Evolutionary conservation across 1,140 invertebrate species (phyloP).

Genomic region (Trichogramma pretiosum): DNA sequence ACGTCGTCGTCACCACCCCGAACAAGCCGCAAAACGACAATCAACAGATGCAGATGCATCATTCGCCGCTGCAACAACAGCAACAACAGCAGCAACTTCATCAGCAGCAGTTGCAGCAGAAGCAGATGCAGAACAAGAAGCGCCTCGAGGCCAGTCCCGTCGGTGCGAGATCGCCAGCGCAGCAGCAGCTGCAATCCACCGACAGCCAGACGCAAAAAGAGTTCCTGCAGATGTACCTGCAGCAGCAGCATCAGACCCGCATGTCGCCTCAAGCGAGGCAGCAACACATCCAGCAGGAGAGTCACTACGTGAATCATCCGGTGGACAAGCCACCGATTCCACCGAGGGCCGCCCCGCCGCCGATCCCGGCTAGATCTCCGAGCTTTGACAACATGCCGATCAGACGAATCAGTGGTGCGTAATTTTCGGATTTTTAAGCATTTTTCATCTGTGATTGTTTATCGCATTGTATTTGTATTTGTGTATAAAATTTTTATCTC

Average conservation of each 20-base stretch:
- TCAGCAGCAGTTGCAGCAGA: slow-evolving; percentile 38
- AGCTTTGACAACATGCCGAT: slow-evolving; percentile 36
- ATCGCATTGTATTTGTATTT: background rate
- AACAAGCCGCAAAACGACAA: slow-evolving; percentile 37
- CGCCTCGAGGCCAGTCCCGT: slow-evolving; percentile 22
- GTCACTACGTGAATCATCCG: slow-evolving; percentile 28
- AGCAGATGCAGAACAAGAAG: slow-evolving; percentile 18
- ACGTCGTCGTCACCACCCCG: slow-evolving; percentile 26
- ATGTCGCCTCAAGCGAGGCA: slow-evolving; percentile 34
- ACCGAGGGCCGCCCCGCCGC: slow-evolving; percentile 47
- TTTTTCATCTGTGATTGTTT: background rate
- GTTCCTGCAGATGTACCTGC: slow-evolving; percentile 26
- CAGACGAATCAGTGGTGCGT: slow-evolving; percentile 35
- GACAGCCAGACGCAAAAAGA: slow-evolving; percentile 34
- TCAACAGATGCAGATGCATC: slow-evolving; percentile 24
- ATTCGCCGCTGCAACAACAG: background rate
- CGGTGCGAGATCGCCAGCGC: slow-evolving; percentile 18
- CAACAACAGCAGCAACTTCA: slow-evolving; percentile 36
- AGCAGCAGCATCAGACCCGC: slow-evolving; percentile 26
- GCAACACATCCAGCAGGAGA: slow-evolving; percentile 24
- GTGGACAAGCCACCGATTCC: slow-evolving; percentile 51
- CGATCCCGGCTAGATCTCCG: slow-evolving; percentile 40
- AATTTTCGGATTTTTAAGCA: background rate
- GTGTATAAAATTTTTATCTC: background rate
- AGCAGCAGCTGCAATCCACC: slow-evolving; percentile 28